Base-by-base conservation (phyloP, 1,140 invertebrate species). In the Cyclina sinensis region DNA sequence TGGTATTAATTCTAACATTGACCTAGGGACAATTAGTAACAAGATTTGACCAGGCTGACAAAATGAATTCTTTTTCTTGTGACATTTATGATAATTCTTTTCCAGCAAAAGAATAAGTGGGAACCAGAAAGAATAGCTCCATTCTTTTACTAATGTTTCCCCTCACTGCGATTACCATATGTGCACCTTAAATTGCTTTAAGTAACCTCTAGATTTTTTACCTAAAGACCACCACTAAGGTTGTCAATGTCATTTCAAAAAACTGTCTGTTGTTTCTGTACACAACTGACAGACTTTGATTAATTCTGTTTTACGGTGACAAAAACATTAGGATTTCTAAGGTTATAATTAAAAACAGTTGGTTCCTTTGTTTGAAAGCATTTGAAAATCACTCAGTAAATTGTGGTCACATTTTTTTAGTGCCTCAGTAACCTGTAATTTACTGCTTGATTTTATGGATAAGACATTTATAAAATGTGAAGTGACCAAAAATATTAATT, bases 361-460 rank as follows among this genome's bases (percentile, higher is more conserved):
- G 30, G 65, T n/a, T 35, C 18, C 65, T 37, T 70, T 70, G 65
- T 70, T 70, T 70, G n/a, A 70, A 70, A 35, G 65, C 16, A 11
- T 5, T 27, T 37, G 65, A 70, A n/a, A 70, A 70, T 70, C 65
- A 70, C 30, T 70, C 37, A 70, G 65, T 16, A 70, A 70, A 70
- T 37, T 70, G 65, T 70, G 65, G 65, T 70, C 65, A 37, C 65
- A 70, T 70, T 37, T 70, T 65, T 70, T 70, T 37, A 70, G 24
- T 27, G 65, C 35, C 37, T 37, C 32, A 21, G 65, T 70, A 27
- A 62, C 9, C 35, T 32, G 32, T 70, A 70, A 70, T 70, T 70
- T 39, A 70, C 7, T 5, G n/a, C 5, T 21, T 27, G 57, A 24
- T 62, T 62, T 62, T 27, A 24, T 27, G 5, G 24, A 27, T 27